Evolutionary conservation across 2,888 invertebrate species (phyloP).

Genomic region (Fissipunctia ypsillon): DNA sequence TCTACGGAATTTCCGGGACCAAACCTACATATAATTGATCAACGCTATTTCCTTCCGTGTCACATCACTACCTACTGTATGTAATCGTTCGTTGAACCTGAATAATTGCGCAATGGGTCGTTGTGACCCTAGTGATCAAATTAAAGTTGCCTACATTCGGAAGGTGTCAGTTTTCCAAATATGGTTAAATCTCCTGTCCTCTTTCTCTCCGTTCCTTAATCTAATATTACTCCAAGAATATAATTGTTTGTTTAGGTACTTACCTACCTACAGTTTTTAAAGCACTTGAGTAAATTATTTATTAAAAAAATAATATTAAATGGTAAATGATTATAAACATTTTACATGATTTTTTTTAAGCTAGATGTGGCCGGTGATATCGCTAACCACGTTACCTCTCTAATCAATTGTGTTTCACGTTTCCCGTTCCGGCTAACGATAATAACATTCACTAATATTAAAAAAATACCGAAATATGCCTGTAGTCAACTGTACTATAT

Average conservation of each 20-base stretch:
- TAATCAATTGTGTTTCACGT: not conserved
- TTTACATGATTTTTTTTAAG: not conserved
- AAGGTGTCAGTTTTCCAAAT: constrained; percentile 11
- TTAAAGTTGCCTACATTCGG: constrained; percentile 1
- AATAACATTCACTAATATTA: not conserved
- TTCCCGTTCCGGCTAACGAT: no score
- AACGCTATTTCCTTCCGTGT: not conserved
- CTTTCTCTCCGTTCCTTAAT: not conserved
- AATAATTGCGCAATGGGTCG: constrained; percentile 19
- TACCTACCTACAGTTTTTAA: not conserved
- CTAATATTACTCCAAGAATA: not conserved
- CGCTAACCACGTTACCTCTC: not conserved
- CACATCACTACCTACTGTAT: not conserved
- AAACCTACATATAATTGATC: not conserved
- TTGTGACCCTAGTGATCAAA: constrained; percentile 14
- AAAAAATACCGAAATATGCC: no score
- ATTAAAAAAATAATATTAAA: no score
- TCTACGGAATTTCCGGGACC: not conserved
- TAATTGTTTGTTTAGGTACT: not conserved
- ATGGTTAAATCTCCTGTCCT: not conserved
- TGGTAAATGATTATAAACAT: not conserved
- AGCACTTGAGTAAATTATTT: not conserved
- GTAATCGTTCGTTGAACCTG: constrained; percentile 19
- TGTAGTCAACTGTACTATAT: no score
- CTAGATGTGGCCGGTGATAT: not conserved